These are phyloP conservation scores for Pandemis corylana DNA, from an alignment of 2,888 invertebrate species.

Conservation along the genomic window DNA sequence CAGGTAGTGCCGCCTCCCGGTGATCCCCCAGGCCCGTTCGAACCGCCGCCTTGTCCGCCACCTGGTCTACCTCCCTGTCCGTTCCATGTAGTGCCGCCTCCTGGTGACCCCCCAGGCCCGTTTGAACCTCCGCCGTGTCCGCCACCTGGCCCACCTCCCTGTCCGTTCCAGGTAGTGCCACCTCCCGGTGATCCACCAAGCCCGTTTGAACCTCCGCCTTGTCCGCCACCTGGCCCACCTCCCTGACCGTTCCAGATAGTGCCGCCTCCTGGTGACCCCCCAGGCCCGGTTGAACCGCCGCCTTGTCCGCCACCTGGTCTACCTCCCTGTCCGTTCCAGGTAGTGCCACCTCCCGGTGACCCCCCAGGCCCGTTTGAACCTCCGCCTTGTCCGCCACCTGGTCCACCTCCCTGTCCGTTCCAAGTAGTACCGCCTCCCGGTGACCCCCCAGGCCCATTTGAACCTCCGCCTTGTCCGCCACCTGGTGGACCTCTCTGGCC, in stretches of 20 bases:
- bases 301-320: constrained; percentile 2
- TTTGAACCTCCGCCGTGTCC: background rate
- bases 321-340: constrained; percentile 36
- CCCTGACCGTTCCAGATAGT: background rate
- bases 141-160: constrained; percentile 21
- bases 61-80: constrained; percentile 34
- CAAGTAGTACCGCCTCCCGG: constrained; percentile 5
- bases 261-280: background rate
- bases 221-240: constrained; percentile 7
- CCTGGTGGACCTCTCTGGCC: constrained; percentile 21
- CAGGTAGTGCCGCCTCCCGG: constrained; percentile 38
- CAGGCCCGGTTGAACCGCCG: background rate
- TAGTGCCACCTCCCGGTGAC: constrained; percentile 33
- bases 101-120: constrained; percentile 41
- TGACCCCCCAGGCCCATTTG: constrained; percentile 12
- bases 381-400: constrained; percentile 31
- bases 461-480: constrained; percentile 7
- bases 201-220: constrained; percentile 15
- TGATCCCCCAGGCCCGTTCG: constrained; percentile 4
- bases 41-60: constrained; percentile 22
- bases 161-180: constrained; percentile 8
- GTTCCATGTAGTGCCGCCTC: constrained; percentile 36
- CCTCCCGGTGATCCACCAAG: constrained; percentile 38
- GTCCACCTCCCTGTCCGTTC: constrained; percentile 11
- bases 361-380: constrained; percentile 10